A percentile compares a stretch with the other conserved stretches of the same genome.
Conservation (phyloP, 2,888 invertebrate species). For the Dexiosoma caninum region DNA sequence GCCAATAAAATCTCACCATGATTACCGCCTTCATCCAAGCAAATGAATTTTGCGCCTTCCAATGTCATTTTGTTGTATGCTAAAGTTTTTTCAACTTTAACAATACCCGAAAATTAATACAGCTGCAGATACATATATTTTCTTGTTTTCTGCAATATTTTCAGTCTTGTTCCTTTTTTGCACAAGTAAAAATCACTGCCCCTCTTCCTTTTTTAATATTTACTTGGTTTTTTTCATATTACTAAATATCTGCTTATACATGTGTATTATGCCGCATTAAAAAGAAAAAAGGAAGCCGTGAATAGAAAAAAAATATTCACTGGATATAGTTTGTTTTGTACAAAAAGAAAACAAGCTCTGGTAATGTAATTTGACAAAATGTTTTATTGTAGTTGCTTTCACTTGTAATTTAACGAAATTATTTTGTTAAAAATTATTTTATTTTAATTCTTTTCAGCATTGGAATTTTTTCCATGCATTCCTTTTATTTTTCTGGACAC, state of each 20-base stretch:
- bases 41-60: constrained; percentile 72
- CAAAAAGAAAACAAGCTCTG: background rate
- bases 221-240: constrained; percentile 36
- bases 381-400: background rate
- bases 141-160: constrained; percentile 25
- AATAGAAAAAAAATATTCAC: constrained; percentile 55
- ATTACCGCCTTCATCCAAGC: constrained; percentile 66
- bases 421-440: background rate
- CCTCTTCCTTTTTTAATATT: background rate
- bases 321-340: constrained; percentile 48
- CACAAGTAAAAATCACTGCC: background rate
- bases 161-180: constrained; percentile 4
- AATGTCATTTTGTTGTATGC: constrained; percentile 70
- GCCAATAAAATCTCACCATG: constrained; percentile 63
- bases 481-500: constrained; percentile 44
- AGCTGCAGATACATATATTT: constrained; percentile 33
- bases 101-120: background rate
- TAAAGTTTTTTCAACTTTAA: background rate
- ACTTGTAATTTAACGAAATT: background rate
- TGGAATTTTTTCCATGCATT: constrained; percentile 54
- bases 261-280: constrained; percentile 43
- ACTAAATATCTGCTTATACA: constrained; percentile 19
- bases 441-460: constrained; percentile 37
- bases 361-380: background rate
- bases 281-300: constrained; percentile 61